Percentiles rank a stretch among this genome's conserved stretches.
phyloP scores from a whole-genome alignment of 2,888 invertebrate genomes.

The Pseudanteris insignis region DNA sequence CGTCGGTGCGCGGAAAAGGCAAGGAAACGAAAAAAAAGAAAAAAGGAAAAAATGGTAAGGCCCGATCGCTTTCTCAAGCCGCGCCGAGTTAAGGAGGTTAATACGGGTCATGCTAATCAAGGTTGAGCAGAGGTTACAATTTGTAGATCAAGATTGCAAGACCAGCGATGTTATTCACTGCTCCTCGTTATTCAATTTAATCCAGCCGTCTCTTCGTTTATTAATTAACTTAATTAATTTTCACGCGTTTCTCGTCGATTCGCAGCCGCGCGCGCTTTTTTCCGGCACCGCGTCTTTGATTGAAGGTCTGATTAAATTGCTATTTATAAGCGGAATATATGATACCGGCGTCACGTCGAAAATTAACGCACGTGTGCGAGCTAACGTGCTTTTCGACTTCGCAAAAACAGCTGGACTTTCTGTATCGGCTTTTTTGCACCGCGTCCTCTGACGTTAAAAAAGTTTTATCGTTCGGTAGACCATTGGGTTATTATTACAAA shows the following conservation, averaged over 20 bases:
- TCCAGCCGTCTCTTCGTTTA: slow-evolving; percentile 19
- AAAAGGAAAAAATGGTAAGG: too few species aligned
- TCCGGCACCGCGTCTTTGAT: slow-evolving; percentile 1
- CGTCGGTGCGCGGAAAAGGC: too few species aligned
- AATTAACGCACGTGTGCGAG: too few species aligned
- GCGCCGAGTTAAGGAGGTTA: slow-evolving; percentile 24
- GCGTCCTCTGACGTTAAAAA: too few species aligned
- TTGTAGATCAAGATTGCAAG: slow-evolving; percentile 33
- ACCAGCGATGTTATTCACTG: slow-evolving; percentile 12
- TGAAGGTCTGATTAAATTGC: slow-evolving; percentile 4
- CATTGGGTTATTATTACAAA: too few species aligned
- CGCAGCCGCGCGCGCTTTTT: neutral
- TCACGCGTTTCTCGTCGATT: neutral
- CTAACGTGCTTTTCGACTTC: too few species aligned
- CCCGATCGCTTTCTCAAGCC: slow-evolving; percentile 33
- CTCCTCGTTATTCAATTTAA: slow-evolving; percentile 24
- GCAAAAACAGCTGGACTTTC: too few species aligned
- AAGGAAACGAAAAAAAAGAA: too few species aligned
- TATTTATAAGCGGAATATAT: slow-evolving; percentile 8
- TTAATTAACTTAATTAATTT: slow-evolving; percentile 32
- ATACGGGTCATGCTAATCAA: slow-evolving; percentile 37
- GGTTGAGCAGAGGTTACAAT: slow-evolving; percentile 29
- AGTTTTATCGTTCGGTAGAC: too few species aligned
- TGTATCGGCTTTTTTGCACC: too few species aligned
- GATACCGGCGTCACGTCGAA: neutral